Evolutionary conservation across 1,140 invertebrate genomes (phyloP), one percentile per base, ranked within the genome.

Genomic region (Thalassaphorura encarpata): DNA sequence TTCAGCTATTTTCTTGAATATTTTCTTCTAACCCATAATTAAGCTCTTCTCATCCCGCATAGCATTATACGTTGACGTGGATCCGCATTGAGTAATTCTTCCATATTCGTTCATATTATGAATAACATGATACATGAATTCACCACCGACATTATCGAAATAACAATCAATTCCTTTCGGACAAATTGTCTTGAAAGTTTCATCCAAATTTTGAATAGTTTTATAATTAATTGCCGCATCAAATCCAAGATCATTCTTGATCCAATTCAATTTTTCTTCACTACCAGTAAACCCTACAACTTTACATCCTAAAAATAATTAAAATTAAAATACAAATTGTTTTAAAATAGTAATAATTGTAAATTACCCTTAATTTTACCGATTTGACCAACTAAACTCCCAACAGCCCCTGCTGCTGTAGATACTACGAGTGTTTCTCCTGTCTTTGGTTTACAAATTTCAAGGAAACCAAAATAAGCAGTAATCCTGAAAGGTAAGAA

Each of bases 391-490:
- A 85, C 83, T 41, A 80, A 71, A 58, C 75, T 79, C 4, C 83
- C 83, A 18, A 85, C 82, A 29, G 82, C 82, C 23, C 83, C 79
- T 21, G 76, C 80, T 13, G 80, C 80, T 26, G 75, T 76, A 16
- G 74, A 78, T 3, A 87, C 76, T 1, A 85, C 78, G 1, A 86
- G 74, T 1, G 77, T 80, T 63, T 86, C 82, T 19, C 82, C 82
- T 15, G 70, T 45, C 70, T 83, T 79, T 1, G 83, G 83, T 23
- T 80, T 66, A 56, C 82, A 84, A 27, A 84, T 69, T 60, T 83
- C 76, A n/a, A 80, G 63, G 15, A 85, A 73, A 0, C 84, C 84
- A 68, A 85, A 85, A 66, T 83, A 85, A 1, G 83, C 82, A 4
- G 82, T 83, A 53, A 78, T 78, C n/a, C 83, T 83, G 29, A 2